Evolutionary conservation across 2,797 vertebrate genomes (phyloP).

Genomic region (Loriculus beryllinus): DNA sequence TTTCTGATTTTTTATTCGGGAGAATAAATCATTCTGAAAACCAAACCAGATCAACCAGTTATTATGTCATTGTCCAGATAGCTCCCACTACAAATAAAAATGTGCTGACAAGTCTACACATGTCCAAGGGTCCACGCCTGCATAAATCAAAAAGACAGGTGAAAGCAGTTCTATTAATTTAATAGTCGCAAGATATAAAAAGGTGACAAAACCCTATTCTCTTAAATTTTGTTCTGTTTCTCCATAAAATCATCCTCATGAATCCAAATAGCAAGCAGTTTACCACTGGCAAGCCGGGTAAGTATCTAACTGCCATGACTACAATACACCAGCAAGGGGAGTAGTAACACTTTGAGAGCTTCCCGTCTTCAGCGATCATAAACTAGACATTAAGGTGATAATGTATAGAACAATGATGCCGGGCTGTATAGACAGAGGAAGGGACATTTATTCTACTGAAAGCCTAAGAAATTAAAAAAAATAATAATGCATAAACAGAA

Average conservation of each 20-base stretch:
- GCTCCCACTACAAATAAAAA: neutral
- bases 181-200: neutral
- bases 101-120: neutral
- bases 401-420: neutral
- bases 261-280: neutral
- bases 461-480: neutral
- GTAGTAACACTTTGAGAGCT: slow-evolving; percentile 76
- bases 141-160: accelerated
- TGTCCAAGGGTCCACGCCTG: accelerated
- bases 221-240: neutral
- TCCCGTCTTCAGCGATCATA: neutral
- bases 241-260: neutral
- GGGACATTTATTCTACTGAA: slow-evolving; percentile 29
- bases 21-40: neutral
- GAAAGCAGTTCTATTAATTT: neutral
- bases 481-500: neutral
- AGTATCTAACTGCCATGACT: slow-evolving; percentile 59
- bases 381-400: neutral
- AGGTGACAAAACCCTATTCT: neutral
- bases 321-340: slow-evolving; percentile 74
- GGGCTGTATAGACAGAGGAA: slow-evolving; percentile 6
- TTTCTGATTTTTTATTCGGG: neutral
- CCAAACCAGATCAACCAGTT: neutral
- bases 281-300: neutral
- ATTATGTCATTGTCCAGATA: neutral